Base-by-base conservation (phyloP, 2,888 invertebrate species). In the Drosophila suboccidentalis region DNA sequence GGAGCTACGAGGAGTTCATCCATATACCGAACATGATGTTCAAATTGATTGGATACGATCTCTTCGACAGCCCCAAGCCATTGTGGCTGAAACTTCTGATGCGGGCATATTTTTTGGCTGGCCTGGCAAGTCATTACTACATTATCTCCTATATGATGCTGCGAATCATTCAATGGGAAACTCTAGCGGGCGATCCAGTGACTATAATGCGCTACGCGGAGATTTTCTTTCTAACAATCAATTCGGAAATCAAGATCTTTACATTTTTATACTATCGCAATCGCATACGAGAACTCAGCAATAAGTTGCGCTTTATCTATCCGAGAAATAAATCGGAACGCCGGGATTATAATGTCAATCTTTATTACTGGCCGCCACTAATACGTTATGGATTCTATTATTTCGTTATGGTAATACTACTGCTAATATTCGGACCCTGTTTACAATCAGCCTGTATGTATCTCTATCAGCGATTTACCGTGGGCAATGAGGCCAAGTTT, bases 161-260 rank as follows among this genome's bases (percentile, higher is more conserved):
- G n/a, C 55, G 66, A 2, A 46, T 61, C 15, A 15, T 34, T 15
- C 44, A 70, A 9, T 70, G 70, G 70, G 39, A 61, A 2, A 61
- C 66, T 4, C 9, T 55, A 9, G 10, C 46, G 9, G 69, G 69
- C 2, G 19, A 60, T 50, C 47, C 49, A 6, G 53, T 29, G 11
- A 55, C 13, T 8, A 43, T 60, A 1, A 59, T 66, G 39, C 70
- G 66, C 5, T 70, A 66, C 13, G 65, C 55, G 4, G 60, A 60
- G 10, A 8, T 66, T 2, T 39, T 57, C 2, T 55, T 57, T 19
- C 57, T 55, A 1, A 50, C 39, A 2, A 15, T 61, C 15, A 70
- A 65, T 34, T 61, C 66, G 13, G 66, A 61, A 61, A 61, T 61
- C 6, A 63, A 64, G n/a, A 26, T 64, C 2, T 4, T 44, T 10